Conservation (phyloP, 2,797 vertebrate genomes). For the Triplophysa yarkandensis region DNA sequence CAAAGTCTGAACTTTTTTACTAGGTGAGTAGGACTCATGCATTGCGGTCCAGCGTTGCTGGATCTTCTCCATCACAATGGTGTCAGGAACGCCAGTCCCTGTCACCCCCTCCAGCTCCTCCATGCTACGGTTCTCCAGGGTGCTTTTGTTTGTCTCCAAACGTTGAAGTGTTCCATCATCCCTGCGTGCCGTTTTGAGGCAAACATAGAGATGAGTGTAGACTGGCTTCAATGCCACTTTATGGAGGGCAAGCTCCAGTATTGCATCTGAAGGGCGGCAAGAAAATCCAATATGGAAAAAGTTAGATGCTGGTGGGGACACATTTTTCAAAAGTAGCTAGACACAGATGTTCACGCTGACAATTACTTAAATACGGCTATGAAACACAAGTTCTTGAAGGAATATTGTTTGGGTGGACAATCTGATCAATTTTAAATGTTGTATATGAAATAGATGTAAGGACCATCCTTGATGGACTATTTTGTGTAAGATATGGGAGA, state of each 20-base stretch:
- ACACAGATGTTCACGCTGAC: no score
- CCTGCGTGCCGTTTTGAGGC: slow-evolving; percentile 67
- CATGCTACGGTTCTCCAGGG: slow-evolving; percentile 65
- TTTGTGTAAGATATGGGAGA: no score
- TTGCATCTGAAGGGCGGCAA: slow-evolving; percentile 66
- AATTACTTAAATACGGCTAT: no score
- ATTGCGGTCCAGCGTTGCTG: slow-evolving; percentile 76
- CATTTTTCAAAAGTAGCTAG: no score
- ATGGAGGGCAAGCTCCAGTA: slow-evolving; percentile 81
- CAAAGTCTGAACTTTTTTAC: slow-evolving; percentile 82
- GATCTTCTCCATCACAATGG: slow-evolving; percentile 75
- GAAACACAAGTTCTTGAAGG: no score
- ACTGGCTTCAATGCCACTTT: slow-evolving; percentile 82
- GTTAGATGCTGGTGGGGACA: no score
- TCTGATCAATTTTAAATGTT: no score
- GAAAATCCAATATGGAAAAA: background rate
- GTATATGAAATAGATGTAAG: no score
- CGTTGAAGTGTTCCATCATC: slow-evolving; percentile 67
- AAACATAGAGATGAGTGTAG: slow-evolving; percentile 73
- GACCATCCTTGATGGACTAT: no score
- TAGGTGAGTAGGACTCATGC: slow-evolving; percentile 82
- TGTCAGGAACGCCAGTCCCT: slow-evolving; percentile 72
- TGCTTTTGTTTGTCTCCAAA: slow-evolving; percentile 72
- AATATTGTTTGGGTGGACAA: no score
- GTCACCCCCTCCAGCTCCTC: slow-evolving; percentile 71